A percentile compares a stretch with the other conserved stretches of the same genome.
Conservation (phyloP, 2,888 invertebrate species). For the Lissocephala sabroskyi region DNA sequence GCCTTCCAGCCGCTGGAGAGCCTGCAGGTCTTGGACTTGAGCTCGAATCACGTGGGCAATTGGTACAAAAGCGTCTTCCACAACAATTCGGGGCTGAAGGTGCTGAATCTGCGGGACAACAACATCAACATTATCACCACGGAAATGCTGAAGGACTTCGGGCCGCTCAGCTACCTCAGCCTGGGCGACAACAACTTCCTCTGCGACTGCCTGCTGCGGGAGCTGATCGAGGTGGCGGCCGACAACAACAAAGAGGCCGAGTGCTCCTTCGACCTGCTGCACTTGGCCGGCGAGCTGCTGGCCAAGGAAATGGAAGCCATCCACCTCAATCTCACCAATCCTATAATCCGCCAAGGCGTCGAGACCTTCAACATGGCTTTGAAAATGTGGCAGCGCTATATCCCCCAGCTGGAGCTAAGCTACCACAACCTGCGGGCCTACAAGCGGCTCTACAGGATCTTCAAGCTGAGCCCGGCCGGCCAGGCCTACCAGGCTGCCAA, state of each 20-base stretch:
- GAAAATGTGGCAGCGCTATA: slow-evolving; percentile 28
- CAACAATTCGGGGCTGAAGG: slow-evolving; percentile 70
- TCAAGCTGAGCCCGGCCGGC: slow-evolving; percentile 10
- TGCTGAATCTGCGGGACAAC: slow-evolving; percentile 74
- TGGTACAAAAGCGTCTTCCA: slow-evolving; percentile 74
- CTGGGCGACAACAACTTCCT: slow-evolving; percentile 76
- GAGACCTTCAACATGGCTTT: slow-evolving; percentile 12
- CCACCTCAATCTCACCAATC: not conserved
- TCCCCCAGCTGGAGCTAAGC: slow-evolving; percentile 29
- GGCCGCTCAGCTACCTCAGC: slow-evolving; percentile 71
- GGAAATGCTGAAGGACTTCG: slow-evolving; percentile 76
- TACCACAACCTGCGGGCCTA: slow-evolving; percentile 37
- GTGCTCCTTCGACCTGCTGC: slow-evolving; percentile 40
- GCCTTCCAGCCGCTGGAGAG: slow-evolving; percentile 68
- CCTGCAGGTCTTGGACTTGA: slow-evolving; percentile 74
- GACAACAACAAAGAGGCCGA: slow-evolving; percentile 55
- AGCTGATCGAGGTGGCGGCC: slow-evolving; percentile 73
- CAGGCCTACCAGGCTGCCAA: slow-evolving; percentile 1
- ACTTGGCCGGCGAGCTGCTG: slow-evolving; percentile 9
- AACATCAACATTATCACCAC: slow-evolving; percentile 75
- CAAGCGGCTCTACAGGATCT: slow-evolving; percentile 31
- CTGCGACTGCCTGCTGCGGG: slow-evolving; percentile 76
- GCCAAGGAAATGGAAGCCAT: slow-evolving; percentile 1
- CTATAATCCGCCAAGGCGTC: not conserved
- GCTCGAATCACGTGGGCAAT: slow-evolving; percentile 74